Conservation (phyloP, 1,140 invertebrate genomes). For the Marisa cornuarietis region DNA sequence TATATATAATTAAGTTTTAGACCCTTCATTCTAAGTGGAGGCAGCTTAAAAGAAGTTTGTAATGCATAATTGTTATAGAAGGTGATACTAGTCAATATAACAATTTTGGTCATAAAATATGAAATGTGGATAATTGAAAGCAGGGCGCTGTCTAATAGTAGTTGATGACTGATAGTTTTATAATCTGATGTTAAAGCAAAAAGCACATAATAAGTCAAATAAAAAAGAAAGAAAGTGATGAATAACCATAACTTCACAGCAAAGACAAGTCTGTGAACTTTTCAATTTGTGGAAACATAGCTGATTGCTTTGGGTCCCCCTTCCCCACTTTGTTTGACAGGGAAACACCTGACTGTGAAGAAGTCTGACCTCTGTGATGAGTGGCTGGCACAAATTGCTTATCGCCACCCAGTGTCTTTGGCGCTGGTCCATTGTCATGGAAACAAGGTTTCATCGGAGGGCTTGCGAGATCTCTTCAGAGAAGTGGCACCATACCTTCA, state of each 20-base stretch:
- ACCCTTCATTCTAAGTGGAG: too few relatives aligned
- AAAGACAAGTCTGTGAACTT: background rate
- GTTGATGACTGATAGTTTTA: too few relatives aligned
- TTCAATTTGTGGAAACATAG: background rate
- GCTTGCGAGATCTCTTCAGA: constrained; percentile 55
- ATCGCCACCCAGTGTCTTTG: constrained; percentile 53
- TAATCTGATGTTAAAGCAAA: too few relatives aligned
- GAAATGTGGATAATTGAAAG: too few relatives aligned
- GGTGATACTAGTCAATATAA: too few relatives aligned
- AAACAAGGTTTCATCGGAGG: constrained; percentile 49
- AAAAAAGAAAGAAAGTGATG: background rate
- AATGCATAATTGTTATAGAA: too few relatives aligned
- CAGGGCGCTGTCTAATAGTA: too few relatives aligned
- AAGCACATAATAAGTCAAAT: too few relatives aligned
- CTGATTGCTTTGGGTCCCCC: background rate
- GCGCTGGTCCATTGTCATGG: constrained; percentile 62
- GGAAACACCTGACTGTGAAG: constrained; percentile 58
- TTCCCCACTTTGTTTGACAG: constrained; percentile 36
- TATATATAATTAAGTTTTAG: too few relatives aligned
- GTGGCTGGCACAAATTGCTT: constrained; percentile 48
- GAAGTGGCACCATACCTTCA: constrained; percentile 50
- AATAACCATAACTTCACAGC: background rate
- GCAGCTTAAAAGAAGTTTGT: too few relatives aligned
- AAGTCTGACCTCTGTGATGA: constrained; percentile 49
- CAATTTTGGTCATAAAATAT: too few relatives aligned